A percentile compares a stretch with the other conserved stretches of the same genome.
These are phyloP conservation scores for Thecocarcelia acutangulata DNA, from an alignment of 2,888 invertebrate species.

Conservation along the genomic window DNA sequence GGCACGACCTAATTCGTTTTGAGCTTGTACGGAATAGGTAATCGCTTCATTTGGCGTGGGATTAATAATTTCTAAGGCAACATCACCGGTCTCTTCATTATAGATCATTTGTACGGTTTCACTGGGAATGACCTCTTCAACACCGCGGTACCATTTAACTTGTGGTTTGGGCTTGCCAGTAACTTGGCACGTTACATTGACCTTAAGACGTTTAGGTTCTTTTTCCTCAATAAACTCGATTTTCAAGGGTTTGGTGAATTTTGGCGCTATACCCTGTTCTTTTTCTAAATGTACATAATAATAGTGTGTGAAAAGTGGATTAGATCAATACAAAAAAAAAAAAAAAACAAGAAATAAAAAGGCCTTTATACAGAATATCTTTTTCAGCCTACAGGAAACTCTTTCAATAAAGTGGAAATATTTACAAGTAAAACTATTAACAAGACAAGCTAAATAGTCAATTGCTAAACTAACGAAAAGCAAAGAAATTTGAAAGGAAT, in stretches of 20 bases:
- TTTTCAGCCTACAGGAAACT: slow-evolving; percentile 34
- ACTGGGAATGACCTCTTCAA: slow-evolving; percentile 84
- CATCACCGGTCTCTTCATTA: slow-evolving; percentile 85
- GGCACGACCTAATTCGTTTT: slow-evolving; percentile 88
- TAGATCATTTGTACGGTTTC: slow-evolving; percentile 84
- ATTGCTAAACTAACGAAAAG: neutral
- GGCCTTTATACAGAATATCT: slow-evolving; percentile 29
- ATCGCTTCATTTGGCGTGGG: slow-evolving; percentile 86
- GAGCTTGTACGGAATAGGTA: slow-evolving; percentile 87
- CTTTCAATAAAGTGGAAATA: slow-evolving; percentile 5
- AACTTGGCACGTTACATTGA: slow-evolving; percentile 86
- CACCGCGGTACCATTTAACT: slow-evolving; percentile 87
- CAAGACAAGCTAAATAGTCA: neutral
- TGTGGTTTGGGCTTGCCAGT: slow-evolving; percentile 87
- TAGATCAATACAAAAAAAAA: slow-evolving; percentile 26
- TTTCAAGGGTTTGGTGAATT: slow-evolving; percentile 85
- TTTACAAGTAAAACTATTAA: slow-evolving; percentile 20
- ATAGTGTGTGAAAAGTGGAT: slow-evolving; percentile 66
- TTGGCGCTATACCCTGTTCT: slow-evolving; percentile 86
- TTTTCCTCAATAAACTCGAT: slow-evolving; percentile 84
- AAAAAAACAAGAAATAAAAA: too few species aligned
- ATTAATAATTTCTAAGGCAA: slow-evolving; percentile 85
- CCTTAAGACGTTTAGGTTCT: slow-evolving; percentile 83
- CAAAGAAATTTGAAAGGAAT: slow-evolving; percentile 7
- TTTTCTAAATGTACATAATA: slow-evolving; percentile 83